Evolutionary conservation across 2,888 invertebrate species (phyloP).

Genomic region (Macroteleia sp.): DNA sequence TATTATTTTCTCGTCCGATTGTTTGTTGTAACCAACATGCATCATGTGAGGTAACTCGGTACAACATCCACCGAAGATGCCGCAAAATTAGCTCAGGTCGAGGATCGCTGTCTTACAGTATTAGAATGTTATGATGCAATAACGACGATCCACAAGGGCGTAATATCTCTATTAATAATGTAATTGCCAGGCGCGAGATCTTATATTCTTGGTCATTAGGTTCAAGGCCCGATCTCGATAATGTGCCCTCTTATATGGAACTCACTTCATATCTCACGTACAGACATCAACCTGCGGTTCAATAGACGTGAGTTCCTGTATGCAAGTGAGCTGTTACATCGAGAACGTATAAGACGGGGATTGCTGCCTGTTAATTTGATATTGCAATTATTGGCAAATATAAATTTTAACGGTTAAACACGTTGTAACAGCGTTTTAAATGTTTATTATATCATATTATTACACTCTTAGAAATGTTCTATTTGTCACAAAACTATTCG

Average conservation of each 20-base stretch:
- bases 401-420: too few species aligned
- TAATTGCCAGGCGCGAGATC: conserved; percentile 72
- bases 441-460: too few species aligned
- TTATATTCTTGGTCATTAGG: conserved; percentile 54
- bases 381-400: too few species aligned
- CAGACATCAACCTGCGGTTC: conserved; percentile 40
- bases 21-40: conserved; percentile 24
- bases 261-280: conserved; percentile 48
- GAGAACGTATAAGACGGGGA: conserved; percentile 9
- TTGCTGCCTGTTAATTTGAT: conserved; percentile 20
- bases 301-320: conserved; percentile 37
- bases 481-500: too few species aligned
- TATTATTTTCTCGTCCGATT: conserved; percentile 15
- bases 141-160: conserved; percentile 70
- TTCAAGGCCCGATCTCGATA: conserved; percentile 53
- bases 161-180: conserved; percentile 83
- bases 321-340: conserved; percentile 39
- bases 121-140: conserved; percentile 52
- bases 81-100: conserved; percentile 45
- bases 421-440: too few species aligned
- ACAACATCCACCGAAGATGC: conserved; percentile 27
- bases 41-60: conserved; percentile 36
- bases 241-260: conserved; percentile 46
- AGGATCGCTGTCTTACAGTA: conserved; percentile 48
- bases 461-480: too few species aligned